Evolutionary conservation across 2,113 vertebrate species (phyloP).

Genomic region (Brachypodius melanocephalos): DNA sequence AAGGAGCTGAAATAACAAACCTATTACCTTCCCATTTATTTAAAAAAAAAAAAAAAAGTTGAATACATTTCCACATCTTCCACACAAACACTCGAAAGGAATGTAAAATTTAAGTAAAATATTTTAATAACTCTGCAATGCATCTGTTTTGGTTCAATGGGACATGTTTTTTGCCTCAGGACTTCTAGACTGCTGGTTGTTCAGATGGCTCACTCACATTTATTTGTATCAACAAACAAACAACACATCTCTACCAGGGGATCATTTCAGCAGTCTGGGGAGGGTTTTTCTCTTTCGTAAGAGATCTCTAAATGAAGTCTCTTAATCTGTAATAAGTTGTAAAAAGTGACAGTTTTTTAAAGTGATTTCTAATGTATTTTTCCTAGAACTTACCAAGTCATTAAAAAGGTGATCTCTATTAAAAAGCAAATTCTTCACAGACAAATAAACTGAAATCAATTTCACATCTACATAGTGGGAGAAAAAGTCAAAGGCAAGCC

Average conservation of each 20-base stretch:
- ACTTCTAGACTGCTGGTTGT: background rate
- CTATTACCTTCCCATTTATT: background rate
- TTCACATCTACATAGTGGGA: background rate
- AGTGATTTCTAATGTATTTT: background rate
- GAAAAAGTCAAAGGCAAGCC: background rate
- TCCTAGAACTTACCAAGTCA: background rate
- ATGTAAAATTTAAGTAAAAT: background rate
- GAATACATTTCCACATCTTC: background rate
- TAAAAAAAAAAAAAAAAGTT: background rate
- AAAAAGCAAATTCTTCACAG: background rate
- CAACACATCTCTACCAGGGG: background rate
- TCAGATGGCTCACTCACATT: background rate
- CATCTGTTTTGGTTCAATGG: background rate
- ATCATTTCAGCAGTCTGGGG: background rate
- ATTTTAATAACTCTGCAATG: background rate
- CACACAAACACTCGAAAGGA: background rate
- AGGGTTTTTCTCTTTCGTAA: background rate
- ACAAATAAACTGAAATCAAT: background rate
- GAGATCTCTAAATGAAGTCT: background rate
- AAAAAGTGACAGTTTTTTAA: background rate
- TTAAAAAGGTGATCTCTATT: background rate
- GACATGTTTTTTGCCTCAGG: background rate
- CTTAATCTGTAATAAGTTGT: background rate
- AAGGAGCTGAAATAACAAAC: background rate
- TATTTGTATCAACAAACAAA: background rate